Evolutionary conservation across 1,140 invertebrate genomes (phyloP).

Genomic region (Solenopsis fugax): DNA sequence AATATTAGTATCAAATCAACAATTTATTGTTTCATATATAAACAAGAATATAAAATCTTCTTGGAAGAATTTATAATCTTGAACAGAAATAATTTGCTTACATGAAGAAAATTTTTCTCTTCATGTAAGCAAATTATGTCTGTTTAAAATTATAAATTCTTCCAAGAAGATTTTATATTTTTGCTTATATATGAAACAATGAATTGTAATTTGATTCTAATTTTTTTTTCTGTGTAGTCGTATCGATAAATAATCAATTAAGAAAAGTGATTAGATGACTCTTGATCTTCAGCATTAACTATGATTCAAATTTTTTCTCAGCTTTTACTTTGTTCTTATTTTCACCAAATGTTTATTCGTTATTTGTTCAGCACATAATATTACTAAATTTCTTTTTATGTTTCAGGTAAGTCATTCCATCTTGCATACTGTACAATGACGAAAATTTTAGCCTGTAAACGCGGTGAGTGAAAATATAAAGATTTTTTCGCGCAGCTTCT

Average conservation of each 20-base stretch:
- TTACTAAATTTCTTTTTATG: slow-evolving; percentile 19
- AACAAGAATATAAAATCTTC: too few species aligned
- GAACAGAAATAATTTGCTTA: too few species aligned
- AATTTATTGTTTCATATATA: too few species aligned
- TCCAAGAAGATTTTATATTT: too few species aligned
- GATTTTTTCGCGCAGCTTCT: background rate
- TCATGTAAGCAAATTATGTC: too few species aligned
- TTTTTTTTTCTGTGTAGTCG: too few species aligned
- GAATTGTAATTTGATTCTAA: too few species aligned
- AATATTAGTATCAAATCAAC: too few species aligned
- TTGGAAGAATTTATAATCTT: too few species aligned
- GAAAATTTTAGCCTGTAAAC: background rate
- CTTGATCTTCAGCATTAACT: background rate
- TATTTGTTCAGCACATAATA: background rate
- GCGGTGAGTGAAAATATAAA: slow-evolving; percentile 9
- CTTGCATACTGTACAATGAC: background rate
- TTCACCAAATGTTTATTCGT: background rate
- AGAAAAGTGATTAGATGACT: background rate
- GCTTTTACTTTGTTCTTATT: background rate
- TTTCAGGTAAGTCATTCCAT: slow-evolving; percentile 66
- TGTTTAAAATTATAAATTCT: too few species aligned
- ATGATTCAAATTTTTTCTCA: background rate
- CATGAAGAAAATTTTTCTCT: too few species aligned
- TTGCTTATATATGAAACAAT: too few species aligned
- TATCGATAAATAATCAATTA: background rate